Evolutionary conservation across 1,140 invertebrate genomes (phyloP).

Genomic region (Drosophila kepulauana): DNA sequence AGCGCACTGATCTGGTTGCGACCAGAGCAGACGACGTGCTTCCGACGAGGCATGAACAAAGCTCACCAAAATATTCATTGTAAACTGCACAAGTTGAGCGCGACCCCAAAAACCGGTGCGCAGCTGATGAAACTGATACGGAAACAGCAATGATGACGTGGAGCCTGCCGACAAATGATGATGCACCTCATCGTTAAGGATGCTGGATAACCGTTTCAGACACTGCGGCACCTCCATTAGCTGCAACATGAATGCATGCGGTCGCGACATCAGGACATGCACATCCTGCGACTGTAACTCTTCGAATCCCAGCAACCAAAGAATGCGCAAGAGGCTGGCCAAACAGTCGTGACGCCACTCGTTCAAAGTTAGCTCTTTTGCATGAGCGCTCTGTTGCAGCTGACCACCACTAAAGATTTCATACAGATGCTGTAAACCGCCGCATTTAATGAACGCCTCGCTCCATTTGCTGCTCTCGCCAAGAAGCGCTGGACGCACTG

Average conservation of each 20-base stretch:
- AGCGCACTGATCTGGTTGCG: conserved; percentile 88
- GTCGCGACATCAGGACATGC: conserved; percentile 87
- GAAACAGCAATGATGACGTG: conserved; percentile 87
- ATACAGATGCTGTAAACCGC: conserved; percentile 94
- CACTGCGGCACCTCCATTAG: conserved; percentile 94
- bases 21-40: conserved; percentile 89
- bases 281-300: conserved; percentile 87
- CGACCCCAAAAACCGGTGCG: conserved; percentile 95
- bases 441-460: conserved; percentile 93
- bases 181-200: conserved; percentile 93
- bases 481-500: conserved; percentile 23
- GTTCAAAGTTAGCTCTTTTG: conserved; percentile 88
- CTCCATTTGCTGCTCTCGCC: conserved; percentile 87
- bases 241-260: conserved; percentile 90
- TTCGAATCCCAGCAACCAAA: conserved; percentile 94
- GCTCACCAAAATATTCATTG: conserved; percentile 92
- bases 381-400: conserved; percentile 87
- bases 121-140: conserved; percentile 89
- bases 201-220: conserved; percentile 92
- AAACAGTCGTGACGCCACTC: conserved; percentile 98
- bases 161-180: conserved; percentile 81
- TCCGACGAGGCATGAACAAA: conserved; percentile 92
- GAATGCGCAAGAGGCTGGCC: conserved; percentile 90
- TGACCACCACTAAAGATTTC: conserved; percentile 96
- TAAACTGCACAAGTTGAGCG: conserved; percentile 93